Percentiles rank a stretch among this genome's conserved stretches.
These are phyloP conservation scores for Ophonus ardosiacus DNA, from an alignment of 2,888 invertebrate species.

Conservation along the genomic window DNA sequence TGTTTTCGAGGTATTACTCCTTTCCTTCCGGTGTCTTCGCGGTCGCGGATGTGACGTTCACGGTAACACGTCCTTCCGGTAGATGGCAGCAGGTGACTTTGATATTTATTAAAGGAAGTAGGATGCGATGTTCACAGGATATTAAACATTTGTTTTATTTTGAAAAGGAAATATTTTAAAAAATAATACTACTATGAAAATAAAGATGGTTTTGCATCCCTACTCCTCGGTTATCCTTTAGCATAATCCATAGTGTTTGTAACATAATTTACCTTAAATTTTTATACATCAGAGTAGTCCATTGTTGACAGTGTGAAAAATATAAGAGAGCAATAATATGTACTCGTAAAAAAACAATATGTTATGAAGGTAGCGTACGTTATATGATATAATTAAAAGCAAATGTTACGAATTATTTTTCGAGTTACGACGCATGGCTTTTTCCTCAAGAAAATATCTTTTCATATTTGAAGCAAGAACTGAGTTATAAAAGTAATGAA, in stretches of 20 bases:
- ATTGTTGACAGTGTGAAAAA: too few relatives aligned
- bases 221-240: too few relatives aligned
- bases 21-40: background rate
- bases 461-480: background rate
- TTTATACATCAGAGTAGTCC: too few relatives aligned
- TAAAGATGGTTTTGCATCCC: too few relatives aligned
- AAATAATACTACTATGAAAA: background rate
- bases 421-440: background rate
- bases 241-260: too few relatives aligned
- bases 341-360: too few relatives aligned
- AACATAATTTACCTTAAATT: too few relatives aligned
- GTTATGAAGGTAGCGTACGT: too few relatives aligned
- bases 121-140: background rate
- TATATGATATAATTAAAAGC: too few relatives aligned
- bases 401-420: too few relatives aligned
- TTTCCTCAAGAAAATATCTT: background rate
- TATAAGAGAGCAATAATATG: too few relatives aligned
- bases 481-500: background rate
- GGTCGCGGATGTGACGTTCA: background rate
- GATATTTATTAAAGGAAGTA: background rate
- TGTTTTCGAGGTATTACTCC: conserved; percentile 23
- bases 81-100: background rate
- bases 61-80: background rate
- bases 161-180: background rate
- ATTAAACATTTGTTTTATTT: background rate